Evolutionary conservation across 2,113 vertebrate genomes (phyloP), one percentile per base, ranked within the genome.

Genomic region (Azemiops feae): DNA sequence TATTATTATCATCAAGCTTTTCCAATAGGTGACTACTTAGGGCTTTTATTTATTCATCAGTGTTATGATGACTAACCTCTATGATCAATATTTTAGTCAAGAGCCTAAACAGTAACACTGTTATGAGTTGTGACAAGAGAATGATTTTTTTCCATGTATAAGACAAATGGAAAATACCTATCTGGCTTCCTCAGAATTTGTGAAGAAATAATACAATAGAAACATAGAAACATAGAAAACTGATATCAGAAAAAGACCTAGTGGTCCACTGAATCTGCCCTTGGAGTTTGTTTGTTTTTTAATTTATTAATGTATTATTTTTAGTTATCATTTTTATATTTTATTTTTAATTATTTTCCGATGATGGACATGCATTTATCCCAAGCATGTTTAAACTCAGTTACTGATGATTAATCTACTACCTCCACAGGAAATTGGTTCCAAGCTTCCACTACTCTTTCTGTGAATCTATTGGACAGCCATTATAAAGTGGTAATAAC

Each of bases 91-190:
- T 91, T 95, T 92, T 96, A 95, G 81, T 85, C 95, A 94, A 86
- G 22, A 94, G 64, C 96, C 96, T 95, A 96, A 96, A 95, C 23
- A 95, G 27, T 11, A 97, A 96, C 95, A 95, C 95, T 96, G 55
- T 95, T 93, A 89, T 20, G 88, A 93, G 95, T n/a, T 57, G 92
- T 95, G 60, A 95, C 0, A 94, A 94, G 89, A 95, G 96, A 97
- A 96, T 89, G 1, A 95, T 1, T 87, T 55, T 74, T 57, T 60
- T 92, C 85, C 94, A 22, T 92, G 53, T 92, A 93, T 45, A 95
- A 96, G 55, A 18, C 58, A 97, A 96, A 43, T 90, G 45, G 95
- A 96, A 96, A 96, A 14, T 90, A 52, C 25, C 94, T 92, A 55
- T 94, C 58, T 69, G 47, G 92, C 94, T 95, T 97, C 91, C 92